Evolutionary conservation across 2,888 invertebrate genomes (phyloP), one percentile per base, ranked within the genome.

Genomic region (Pachliopta kotzebuea): DNA sequence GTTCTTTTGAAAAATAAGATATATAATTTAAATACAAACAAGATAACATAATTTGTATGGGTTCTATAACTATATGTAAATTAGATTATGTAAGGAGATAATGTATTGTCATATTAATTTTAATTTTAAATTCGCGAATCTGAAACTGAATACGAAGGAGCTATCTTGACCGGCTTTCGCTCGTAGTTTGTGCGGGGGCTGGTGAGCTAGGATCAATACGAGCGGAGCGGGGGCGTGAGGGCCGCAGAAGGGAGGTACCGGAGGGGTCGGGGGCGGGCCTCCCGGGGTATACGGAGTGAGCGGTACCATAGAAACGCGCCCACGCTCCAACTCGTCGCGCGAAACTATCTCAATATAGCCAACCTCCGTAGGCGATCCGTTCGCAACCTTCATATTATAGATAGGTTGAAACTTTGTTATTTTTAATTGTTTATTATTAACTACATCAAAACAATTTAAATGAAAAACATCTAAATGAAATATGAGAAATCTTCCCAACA

Each of bases 231-330:
- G 42, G 64, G 59, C 62, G 49, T 24, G 65, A 37, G 67, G 11
- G 6, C 45, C 18, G 45, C 45, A 50, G 67, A 69, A 66, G 63
- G 23, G 29, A 61, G 60, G 64, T 45, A 56, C 60, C 24, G 58
- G 67, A 49, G 55, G 23, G 60, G 63, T 49, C 23, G 42, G 55
- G 63, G 62, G 70, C 73, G 67, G 68, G 73, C 69, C 67, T 31
- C n/a, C 26, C 29, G 65, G 71, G 67, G 71, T 72, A 68, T 60
- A 69, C 26, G 69, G 68, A 69, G 59, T 68, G 66, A 74, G 71
- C 71, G 77, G 80, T 78, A 67, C 82, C 86, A 90, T 88, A 85
- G 81, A 74, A 71, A 90, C 91, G 74, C 90, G 83, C 91, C 91
- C 82, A 90, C 90, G 88, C 85, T 79, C 79, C 68, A 77, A 79